Evolutionary conservation across 2,797 vertebrate species (phyloP).

Genomic region (Chanos chanos): DNA sequence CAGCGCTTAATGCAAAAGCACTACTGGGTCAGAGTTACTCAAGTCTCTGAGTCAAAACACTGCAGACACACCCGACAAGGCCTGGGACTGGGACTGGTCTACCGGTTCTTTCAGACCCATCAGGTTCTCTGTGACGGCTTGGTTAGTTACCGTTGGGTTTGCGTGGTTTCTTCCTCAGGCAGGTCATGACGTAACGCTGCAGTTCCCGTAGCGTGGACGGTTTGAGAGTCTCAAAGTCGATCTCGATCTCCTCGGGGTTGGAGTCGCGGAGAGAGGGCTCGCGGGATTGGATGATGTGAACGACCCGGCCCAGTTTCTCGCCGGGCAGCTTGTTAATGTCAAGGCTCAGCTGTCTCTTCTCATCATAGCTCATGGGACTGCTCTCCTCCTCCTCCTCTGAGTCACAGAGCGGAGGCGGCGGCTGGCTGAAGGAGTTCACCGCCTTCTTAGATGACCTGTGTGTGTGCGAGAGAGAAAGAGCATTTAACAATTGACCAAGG

Average conservation of each 20-base stretch:
- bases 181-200: constrained; percentile 89
- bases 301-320: constrained; percentile 89
- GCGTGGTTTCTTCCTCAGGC: constrained; percentile 88
- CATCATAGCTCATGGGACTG: constrained; percentile 89
- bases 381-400: constrained; percentile 90
- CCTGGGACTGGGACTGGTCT: too few species aligned
- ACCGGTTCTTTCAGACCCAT: too few species aligned
- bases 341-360: constrained; percentile 89
- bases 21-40: too few species aligned
- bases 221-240: constrained; percentile 93
- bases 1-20: too few species aligned
- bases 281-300: constrained; percentile 92
- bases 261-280: constrained; percentile 89
- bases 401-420: constrained; percentile 68
- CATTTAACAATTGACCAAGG: too few species aligned
- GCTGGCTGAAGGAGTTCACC: constrained; percentile 41
- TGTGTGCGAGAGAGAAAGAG: background rate
- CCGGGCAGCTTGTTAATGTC: constrained; percentile 94
- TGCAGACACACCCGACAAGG: too few species aligned
- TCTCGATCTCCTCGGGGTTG: constrained; percentile 94
- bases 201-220: constrained; percentile 89
- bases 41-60: too few species aligned
- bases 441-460: constrained; percentile 78
- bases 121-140: too few species aligned
- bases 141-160: constrained; percentile 79